Evolutionary conservation across 2,888 invertebrate species (phyloP).

Genomic region (Elegia similella): DNA sequence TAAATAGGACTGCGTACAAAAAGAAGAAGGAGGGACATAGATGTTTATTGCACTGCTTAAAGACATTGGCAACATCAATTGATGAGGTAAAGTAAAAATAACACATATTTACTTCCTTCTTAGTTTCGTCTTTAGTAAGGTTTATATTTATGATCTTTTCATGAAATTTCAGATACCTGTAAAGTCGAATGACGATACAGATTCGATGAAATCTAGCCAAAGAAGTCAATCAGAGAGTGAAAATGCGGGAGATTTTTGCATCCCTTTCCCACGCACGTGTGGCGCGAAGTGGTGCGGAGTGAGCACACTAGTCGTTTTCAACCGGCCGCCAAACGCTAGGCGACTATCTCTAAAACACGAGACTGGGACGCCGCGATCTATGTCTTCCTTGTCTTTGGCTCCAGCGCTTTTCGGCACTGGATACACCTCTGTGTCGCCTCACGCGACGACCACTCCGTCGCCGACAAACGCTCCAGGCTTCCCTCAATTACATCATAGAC

Average conservation of each 20-base stretch:
- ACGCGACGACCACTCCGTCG: conserved; percentile 75
- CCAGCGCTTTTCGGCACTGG: conserved; percentile 62
- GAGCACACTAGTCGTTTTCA: conserved; percentile 93
- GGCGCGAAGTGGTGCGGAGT: conserved; percentile 96
- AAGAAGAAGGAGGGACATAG: conserved; percentile 92
- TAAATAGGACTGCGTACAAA: conserved; percentile 90
- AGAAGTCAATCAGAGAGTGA: conserved; percentile 74
- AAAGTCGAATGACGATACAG: conserved; percentile 78
- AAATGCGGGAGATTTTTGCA: conserved; percentile 87
- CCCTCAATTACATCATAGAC: conserved; percentile 73
- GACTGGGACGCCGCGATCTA: conserved; percentile 86
- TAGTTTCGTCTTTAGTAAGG: no score
- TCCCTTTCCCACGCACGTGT: conserved; percentile 96
- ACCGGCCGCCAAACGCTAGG: conserved; percentile 86
- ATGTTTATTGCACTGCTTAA: conserved; percentile 93
- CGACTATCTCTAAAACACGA: conserved; percentile 86
- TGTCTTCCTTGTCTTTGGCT: conserved; percentile 68
- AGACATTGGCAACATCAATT: conserved; percentile 71
- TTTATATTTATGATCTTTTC: not conserved
- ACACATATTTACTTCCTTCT: no score
- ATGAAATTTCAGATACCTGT: conserved; percentile 69
- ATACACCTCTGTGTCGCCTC: conserved; percentile 69
- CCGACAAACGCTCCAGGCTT: conserved; percentile 74
- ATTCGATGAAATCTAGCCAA: conserved; percentile 73
- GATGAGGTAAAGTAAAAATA: conserved; percentile 60